Base-by-base conservation (phyloP, 2,888 invertebrate genomes). In the Sussaba pulchella region DNA sequence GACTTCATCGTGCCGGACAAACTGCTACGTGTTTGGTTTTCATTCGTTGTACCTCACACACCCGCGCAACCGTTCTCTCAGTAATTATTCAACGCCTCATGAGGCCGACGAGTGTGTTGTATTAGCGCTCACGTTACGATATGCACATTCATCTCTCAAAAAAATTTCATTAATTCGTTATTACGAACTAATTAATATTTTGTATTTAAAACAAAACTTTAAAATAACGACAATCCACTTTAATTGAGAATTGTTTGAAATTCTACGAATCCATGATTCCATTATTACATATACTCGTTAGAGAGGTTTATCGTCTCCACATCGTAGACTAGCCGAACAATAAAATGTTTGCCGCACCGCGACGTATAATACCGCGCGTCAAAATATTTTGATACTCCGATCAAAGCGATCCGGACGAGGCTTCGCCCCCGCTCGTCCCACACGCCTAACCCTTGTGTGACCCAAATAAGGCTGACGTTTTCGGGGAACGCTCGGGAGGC, bases 381-480 rank as follows among this genome's bases (percentile, higher is more conserved):
- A 59, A 75, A 76, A 69, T 76, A 76, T 76, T 69, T 14, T 59
- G 59, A 43, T 50, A 71, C 39, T 14, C 47, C 39, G 45, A 39
- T 36, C 12, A 52, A n/a, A 52, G 31, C 17, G 52, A 24, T 45
- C 26, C 52, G 8, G 14, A 14, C 61, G 71, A 52, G 39, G 52
- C 21, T 45, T 67, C 67, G 61, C 47, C 74, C 78, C 17, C 41
- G 61, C 21, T 19, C 47, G 61, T 31, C 6, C 69, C 17, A 47
- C 36, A 54, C 73, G 50, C 69, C 21, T 24, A 54, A 64, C 69
- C 69, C 78, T 70, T 59, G 41, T 69, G 72, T 70, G 83, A 82
- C 71, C 73, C 64, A 75, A 82, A 83, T 82, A 83, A 79, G 66
- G 82, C 77, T 77, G 79, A 82, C 82, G 78, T 83, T 82, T 75